Percentiles rank a stretch among this genome's conserved stretches.
phyloP scores from a whole-genome alignment of 2,888 invertebrate genomes.

The Argyresthia goedartella region DNA sequence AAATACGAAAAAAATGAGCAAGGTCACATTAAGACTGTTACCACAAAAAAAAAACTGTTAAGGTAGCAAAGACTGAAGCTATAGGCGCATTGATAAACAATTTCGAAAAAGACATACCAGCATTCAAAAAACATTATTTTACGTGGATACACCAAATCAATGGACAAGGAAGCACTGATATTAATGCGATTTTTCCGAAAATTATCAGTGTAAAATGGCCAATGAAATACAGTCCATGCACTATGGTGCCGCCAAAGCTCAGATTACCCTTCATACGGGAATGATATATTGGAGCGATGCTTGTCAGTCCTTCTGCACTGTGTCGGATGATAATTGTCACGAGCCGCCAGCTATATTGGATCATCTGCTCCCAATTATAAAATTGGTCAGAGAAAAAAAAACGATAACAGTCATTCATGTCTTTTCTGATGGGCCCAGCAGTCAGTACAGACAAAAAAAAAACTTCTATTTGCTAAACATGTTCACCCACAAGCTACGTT shows the following conservation, averaged over 20 bases:
- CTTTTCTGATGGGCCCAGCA: constrained; percentile 11
- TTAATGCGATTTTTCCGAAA: constrained; percentile 13
- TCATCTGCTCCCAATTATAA: neutral
- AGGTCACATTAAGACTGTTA: neutral
- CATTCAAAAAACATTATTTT: constrained; percentile 5
- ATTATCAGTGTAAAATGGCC: constrained; percentile 11
- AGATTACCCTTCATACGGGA: constrained; percentile 12
- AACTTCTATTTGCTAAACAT: constrained; percentile 11
- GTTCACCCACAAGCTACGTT: constrained; percentile 5
- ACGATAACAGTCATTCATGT: constrained; percentile 9
- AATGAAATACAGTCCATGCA: constrained; percentile 13
- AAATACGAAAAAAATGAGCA: neutral
- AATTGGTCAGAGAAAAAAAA: neutral
- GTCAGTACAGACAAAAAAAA: constrained; percentile 15
- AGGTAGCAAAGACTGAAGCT: neutral
- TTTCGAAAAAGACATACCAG: neutral
- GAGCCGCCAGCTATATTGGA: constrained; percentile 4
- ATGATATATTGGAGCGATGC: constrained; percentile 10
- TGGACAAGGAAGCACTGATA: constrained; percentile 7
- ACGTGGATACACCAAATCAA: constrained; percentile 1
- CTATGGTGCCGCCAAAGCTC: constrained; percentile 11
- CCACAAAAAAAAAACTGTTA: neutral
- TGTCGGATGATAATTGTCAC: constrained; percentile 2
- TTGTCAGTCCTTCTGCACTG: constrained; percentile 10
- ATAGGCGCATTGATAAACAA: neutral